Evolutionary conservation across 2,113 vertebrate genomes (phyloP).

Genomic region (Pygoscelis adeliae): DNA sequence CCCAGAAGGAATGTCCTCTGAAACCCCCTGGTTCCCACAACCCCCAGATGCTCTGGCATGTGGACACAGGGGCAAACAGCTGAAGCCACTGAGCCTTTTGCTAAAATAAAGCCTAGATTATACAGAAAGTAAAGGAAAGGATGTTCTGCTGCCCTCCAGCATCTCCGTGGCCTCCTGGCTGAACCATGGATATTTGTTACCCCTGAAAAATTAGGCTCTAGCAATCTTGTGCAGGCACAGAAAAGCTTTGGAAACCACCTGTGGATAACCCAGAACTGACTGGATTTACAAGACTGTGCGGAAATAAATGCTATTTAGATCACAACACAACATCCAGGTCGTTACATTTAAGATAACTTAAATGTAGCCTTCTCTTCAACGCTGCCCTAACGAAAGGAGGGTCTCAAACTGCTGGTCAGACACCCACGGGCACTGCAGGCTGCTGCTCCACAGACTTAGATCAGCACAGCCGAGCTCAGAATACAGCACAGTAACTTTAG

Average conservation of each 20-base stretch:
- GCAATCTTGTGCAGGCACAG: not conserved
- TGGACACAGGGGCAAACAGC: not conserved
- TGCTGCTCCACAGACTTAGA: not conserved
- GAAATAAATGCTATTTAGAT: not conserved
- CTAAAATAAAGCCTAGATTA: not conserved
- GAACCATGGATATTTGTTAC: not conserved
- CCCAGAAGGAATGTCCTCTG: not conserved
- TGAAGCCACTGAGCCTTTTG: not conserved
- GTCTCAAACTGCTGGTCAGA: not conserved
- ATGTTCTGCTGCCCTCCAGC: not conserved
- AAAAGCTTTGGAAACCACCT: not conserved
- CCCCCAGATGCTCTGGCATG: not conserved
- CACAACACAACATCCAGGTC: not conserved
- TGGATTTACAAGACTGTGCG: not conserved
- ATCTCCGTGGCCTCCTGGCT: not conserved
- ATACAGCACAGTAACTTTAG: not conserved
- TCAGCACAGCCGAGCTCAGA: not conserved
- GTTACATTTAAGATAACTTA: rapidly evolving
- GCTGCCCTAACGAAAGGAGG: not conserved
- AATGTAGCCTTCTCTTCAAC: rapidly evolving
- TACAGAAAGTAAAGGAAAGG: not conserved
- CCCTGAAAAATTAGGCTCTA: not conserved
- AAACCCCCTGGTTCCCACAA: not conserved
- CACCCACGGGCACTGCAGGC: not conserved
- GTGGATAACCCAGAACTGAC: not conserved